Conservation (phyloP, 1,140 invertebrate genomes). For the Hermetia illucens region DNA sequence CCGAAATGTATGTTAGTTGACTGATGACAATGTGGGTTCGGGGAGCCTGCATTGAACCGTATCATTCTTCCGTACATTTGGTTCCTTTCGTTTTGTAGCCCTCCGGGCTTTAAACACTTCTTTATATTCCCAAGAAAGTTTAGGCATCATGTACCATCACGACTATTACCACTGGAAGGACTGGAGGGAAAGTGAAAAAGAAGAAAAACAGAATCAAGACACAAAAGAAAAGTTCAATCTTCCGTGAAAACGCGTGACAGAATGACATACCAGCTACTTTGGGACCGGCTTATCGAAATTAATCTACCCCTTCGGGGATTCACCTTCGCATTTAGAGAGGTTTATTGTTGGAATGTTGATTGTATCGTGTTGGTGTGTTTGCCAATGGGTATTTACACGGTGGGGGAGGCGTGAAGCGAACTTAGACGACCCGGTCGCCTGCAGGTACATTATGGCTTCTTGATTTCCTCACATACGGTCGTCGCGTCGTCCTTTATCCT, state of each 20-base stretch:
- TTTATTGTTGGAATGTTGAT: not conserved
- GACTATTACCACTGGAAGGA: too few relatives aligned
- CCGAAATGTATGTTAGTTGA: too few relatives aligned
- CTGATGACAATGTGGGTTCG: too few relatives aligned
- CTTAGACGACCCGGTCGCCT: not conserved
- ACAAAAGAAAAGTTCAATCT: not conserved
- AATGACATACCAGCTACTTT: not conserved
- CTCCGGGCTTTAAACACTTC: too few relatives aligned
- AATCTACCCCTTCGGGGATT: not conserved
- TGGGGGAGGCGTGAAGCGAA: not conserved
- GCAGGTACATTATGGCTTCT: slow-evolving; percentile 6
- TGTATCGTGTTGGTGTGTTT: not conserved
- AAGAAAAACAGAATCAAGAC: not conserved
- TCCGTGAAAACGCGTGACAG: not conserved
- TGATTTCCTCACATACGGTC: slow-evolving; percentile 25
- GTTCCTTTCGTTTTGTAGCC: too few relatives aligned
- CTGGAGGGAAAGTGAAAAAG: too few relatives aligned
- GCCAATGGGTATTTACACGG: not conserved
- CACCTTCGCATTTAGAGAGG: not conserved
- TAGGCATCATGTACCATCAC: too few relatives aligned
- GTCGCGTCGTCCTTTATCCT: slow-evolving; percentile 5
- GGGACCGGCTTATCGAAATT: not conserved
- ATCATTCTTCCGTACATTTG: not conserved
- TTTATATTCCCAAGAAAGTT: too few relatives aligned
- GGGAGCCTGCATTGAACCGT: not conserved